Base-by-base conservation (phyloP, 53 echinoderm and acorn worm species). In the Astropecten irregularis region DNA sequence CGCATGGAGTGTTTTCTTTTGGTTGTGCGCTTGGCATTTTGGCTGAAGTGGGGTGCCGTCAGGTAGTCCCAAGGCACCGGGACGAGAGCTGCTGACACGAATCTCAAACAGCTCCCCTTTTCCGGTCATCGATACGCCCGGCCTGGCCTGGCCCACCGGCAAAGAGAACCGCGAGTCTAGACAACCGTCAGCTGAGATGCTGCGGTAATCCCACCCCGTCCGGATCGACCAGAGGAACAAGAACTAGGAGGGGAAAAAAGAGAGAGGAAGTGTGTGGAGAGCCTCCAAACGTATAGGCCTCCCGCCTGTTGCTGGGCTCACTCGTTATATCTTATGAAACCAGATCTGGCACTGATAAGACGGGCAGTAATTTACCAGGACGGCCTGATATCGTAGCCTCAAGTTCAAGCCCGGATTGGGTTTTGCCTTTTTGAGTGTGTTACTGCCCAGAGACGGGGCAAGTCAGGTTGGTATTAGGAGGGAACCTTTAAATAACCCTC, bases 321-420 rank as follows among this genome's bases (percentile, higher is more conserved):
- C n/a, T n/a, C n/a, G n/a, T n/a, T n/a, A n/a, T n/a, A n/a, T 79
- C 32, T 62, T 79, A 79, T 79, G 79, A 79, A 79, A 79, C 79
- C 61, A 25, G 59, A 79, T 40, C 61, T 47, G 61, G 79, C 32
- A 47, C 61, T 79, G 79, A 79, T 79, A 79, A 58, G 56, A 53
- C 35, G 22, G 77, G 13, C 46, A 68, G 79, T 46, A 79, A 79
- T 79, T 79, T 79, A 29, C 61, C 42, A 7, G 38, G 44, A 37
- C 30, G 7, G 28, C 33, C 14, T 51, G 40, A 18, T n/a, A 59
- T 25, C 61, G 3, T 79, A 42, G 79, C 79, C 79, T 34, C 25
- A 74, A 56, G 15, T 11, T 15, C 37, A 35, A 28, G 74, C 15
- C 32, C 40, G 32, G 66, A 35, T 66, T 32, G 32, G 21, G 66